Base-by-base conservation (phyloP, 2,797 vertebrate genomes). In the Petrocephalus sullivani region DNA sequence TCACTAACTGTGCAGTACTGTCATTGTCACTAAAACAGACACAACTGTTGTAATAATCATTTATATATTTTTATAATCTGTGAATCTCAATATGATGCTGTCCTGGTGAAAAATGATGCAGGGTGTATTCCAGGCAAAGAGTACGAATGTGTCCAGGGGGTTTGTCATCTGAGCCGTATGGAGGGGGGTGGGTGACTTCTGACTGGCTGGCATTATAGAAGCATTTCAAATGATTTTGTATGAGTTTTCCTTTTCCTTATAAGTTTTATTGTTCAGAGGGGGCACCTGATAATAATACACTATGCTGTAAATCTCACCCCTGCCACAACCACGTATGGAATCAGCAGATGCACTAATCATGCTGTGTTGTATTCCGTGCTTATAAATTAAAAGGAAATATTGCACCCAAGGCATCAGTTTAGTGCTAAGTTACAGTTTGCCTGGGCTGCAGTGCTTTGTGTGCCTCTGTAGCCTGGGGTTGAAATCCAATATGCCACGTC, bases 311-410 rank as follows among this genome's bases (percentile, higher is more conserved):
- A 67, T 84, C 51, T 88, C 28, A 51, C 21, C 78, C 51, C 21
- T 91, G 91, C 91, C 41, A 33, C 23, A 51, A 81, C 57, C 56
- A 37, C 7, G 10, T 64, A 58, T 60, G 28, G 88, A 88, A 56
- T 71, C 51, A 71, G 51, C 19, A 75, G 64, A 71, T 88, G 82
- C 64, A 57, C 83, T 86, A 86, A 86, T 86, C 85, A 67, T 58
- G 41, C 14, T 60, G 71, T 49, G 33, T 64, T 75, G 41, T 87
- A 37, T 46, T 57, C 54, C 67, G 49, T 84, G 58, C 86, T 71
- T 84, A 60, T 71, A 75, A 85, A 87, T 89, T 58, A 37, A 60
- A 41, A 78, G 87, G 21, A 88, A 87, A 81, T 60, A 53, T 8
- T 2, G 82, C 1, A 23, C 61, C 82, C 37, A 16, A n/a, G 60